Evolutionary conservation across 2,113 vertebrate species (phyloP).

Genomic region (Paracanthobrama guichenoti): DNA sequence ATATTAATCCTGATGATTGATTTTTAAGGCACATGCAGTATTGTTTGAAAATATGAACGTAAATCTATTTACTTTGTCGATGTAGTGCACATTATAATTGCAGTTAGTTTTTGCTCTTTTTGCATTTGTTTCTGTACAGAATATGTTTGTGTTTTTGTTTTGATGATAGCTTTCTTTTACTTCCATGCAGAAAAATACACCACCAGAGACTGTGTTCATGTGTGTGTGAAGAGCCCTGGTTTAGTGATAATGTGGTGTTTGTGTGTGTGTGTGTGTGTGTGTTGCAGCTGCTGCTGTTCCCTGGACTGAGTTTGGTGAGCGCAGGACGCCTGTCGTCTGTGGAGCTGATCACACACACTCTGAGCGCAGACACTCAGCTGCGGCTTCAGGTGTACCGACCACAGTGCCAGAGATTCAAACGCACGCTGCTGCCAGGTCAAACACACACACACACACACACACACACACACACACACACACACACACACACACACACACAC

Average conservation of each 20-base stretch:
- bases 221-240: no score
- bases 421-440: conserved; percentile 58
- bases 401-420: conserved; percentile 39
- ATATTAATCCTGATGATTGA: no score
- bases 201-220: no score
- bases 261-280: conserved; percentile 16
- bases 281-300: conserved; percentile 51
- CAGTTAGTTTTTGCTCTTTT: no score
- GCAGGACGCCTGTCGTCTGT: conserved; percentile 44
- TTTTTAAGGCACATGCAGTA: no score
- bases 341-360: conserved; percentile 58
- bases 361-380: conserved; percentile 47
- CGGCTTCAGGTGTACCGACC: conserved; percentile 55
- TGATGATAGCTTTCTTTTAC: no score
- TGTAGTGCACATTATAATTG: no score
- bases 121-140: no score
- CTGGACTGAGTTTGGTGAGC: conserved; percentile 44
- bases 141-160: no score
- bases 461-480: conserved; percentile 27
- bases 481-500: conserved; percentile 13
- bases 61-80: no score
- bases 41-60: no score
- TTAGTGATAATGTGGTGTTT: not conserved
- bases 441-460: conserved; percentile 28
- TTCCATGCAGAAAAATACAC: no score